Evolutionary conservation across 2,113 vertebrate species (phyloP).

Genomic region (Gallinago media): DNA sequence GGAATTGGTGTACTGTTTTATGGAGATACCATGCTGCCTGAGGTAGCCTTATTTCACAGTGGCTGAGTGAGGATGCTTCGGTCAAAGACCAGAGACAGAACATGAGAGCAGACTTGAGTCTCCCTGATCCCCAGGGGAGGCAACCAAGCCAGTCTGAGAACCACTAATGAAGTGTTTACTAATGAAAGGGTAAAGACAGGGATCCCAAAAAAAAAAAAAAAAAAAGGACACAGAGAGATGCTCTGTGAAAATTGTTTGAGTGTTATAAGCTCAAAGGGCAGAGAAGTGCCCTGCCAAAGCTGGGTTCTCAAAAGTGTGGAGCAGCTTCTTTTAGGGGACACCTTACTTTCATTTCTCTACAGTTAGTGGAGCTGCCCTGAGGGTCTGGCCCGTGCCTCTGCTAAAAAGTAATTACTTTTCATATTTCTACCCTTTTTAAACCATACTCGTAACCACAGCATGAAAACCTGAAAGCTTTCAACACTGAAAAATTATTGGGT

Average conservation of each 20-base stretch:
- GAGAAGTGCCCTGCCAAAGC: background rate
- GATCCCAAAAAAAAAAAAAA: background rate
- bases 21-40: background rate
- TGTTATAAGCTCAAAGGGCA: background rate
- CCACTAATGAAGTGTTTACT: constrained; percentile 34
- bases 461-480: constrained; percentile 66
- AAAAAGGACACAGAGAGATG: background rate
- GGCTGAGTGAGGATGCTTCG: background rate
- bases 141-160: background rate
- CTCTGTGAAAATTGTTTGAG: background rate
- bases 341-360: background rate
- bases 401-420: constrained; percentile 59
- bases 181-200: constrained; percentile 21
- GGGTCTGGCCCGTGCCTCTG: constrained; percentile 17
- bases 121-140: background rate
- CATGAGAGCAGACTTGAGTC: background rate
- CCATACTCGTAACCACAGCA: constrained; percentile 29
- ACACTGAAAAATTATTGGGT: constrained; percentile 59
- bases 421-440: constrained; percentile 50
- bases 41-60: background rate
- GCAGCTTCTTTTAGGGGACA: background rate
- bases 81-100: background rate
- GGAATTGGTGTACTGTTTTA: constrained; percentile 12
- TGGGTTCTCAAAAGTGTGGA: background rate
- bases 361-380: constrained; percentile 10